Evolutionary conservation across 1,140 invertebrate genomes (phyloP), one percentile per base, ranked within the genome.

Genomic region (Contarinia nasturtii): DNA sequence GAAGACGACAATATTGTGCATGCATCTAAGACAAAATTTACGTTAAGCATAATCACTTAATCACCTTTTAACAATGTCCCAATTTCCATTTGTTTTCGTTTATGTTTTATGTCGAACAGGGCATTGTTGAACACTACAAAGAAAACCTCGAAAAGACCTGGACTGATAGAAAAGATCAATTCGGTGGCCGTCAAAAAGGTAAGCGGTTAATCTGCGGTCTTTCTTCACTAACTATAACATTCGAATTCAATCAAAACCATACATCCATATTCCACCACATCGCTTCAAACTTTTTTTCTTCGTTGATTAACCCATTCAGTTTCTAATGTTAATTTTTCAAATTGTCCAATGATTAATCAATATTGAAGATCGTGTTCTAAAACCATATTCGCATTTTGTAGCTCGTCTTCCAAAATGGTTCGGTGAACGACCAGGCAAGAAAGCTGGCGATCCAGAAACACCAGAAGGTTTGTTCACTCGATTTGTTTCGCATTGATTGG

Each of bases 401-500:
- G 86, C 84, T 72, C 80, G 82, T 73, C 72, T 90, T 66, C 86
- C 86, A 54, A 91, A 90, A 67, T 91, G 87, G 85, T 90, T 90
- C 74, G 86, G 86, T 58, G 87, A 90, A 69, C 74, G 86, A 67
- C 86, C 87, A 50, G 86, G 86, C 73, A 90, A 88, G 68, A 90
- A 89, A 73, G 68, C 77, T 61, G 85, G 80, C 51, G 86, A 86
- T 50, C 77, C 79, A 52, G 86, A 90, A 52, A 84, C 83, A 55
- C 86, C 86, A 41, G 85, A 89, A 58, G 86, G 84, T 27, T 27
- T 27, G 27, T 27, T n/a, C n/a, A n/a, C n/a, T n/a, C n/a, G n/a
- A n/a, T 27, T 27, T 27, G 27, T 27, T 27, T 27, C 10, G 27
- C 3, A 27, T 27, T 27, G 27, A 27, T 27, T 5, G 10, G 10